Base-by-base conservation (phyloP, 2,797 vertebrate genomes). In the Brachymystax lenok region DNA sequence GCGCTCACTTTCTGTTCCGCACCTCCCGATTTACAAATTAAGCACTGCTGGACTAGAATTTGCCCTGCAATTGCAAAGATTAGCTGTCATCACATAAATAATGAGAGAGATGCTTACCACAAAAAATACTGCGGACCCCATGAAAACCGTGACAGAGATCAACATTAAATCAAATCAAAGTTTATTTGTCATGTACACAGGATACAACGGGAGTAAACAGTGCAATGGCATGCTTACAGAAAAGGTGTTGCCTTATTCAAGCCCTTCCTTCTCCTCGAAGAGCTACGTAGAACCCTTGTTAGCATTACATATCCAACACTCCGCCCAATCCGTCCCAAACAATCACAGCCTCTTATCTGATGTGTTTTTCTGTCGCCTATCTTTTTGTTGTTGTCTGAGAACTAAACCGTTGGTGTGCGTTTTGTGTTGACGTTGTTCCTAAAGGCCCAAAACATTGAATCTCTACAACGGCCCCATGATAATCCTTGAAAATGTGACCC, bases 401-500 rank as follows among this genome's bases (percentile, higher is more conserved):
- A 17, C 16, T 5, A 17, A 16, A 14, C 2, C 1, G 16, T 7
- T 17, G 4, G 66, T 28, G 64, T 52, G 12, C 16, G 30, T 59
- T 59, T 19, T 61, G 28, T 64, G 21, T 52, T 8, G 56, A 21
- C 27, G 19, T 28, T 5, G 17, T 68, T 68, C 63, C 7, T 51
- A 33, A 21, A 35, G 56, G 51, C 51, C 24, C n/a, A 30, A 28
- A 21, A 21, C n/a, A 17, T 63, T 74, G 77, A 71, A 81, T 78
- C 67, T 50, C 67, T 68, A 50, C 75, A 76, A 68, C 66, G 24
- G 28, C 64, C 69, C 71, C 79, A n/a, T 59, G 19, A 21, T 82
- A 78, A 82, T 81, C 80, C 76, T 51, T 5, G 17, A 69, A 40
- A 77, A 76, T 72, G 69, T 72, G 75, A 71, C 64, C 52, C 51